Evolutionary conservation across 2,797 vertebrate genomes (phyloP).

Genomic region (Halcyon chelicuti): DNA sequence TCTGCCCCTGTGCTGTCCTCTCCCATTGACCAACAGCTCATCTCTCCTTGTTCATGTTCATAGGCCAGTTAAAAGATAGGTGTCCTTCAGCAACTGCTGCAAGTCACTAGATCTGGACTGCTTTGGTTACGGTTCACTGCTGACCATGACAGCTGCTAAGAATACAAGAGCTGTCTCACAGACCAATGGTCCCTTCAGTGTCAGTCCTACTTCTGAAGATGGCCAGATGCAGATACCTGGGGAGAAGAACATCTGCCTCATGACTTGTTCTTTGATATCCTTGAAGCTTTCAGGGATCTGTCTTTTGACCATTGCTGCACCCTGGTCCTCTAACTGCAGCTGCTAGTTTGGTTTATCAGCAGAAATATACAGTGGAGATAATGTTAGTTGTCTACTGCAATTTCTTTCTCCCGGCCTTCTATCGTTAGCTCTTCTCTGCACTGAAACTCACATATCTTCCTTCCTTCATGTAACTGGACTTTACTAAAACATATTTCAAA

Average conservation of each 20-base stretch:
- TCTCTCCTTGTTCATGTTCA: not conserved
- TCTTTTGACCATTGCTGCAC: not conserved
- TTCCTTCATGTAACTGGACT: not conserved
- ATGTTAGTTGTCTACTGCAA: not conserved
- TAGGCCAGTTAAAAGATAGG: not conserved
- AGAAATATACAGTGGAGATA: not conserved
- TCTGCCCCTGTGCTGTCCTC: not conserved
- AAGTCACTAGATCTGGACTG: not conserved
- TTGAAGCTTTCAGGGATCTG: not conserved
- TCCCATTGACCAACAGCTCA: not conserved
- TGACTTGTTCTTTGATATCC: not conserved
- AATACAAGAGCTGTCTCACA: not conserved
- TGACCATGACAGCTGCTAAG: not conserved
- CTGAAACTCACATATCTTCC: not conserved
- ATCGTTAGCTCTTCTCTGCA: not conserved
- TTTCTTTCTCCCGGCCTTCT: not conserved
- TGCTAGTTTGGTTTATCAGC: not conserved
- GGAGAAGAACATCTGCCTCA: not conserved
- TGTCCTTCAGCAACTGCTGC: not conserved
- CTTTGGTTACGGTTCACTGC: not conserved
- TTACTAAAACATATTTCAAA: not conserved
- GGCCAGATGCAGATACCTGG: not conserved
- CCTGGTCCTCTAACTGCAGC: not conserved
- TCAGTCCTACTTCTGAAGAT: not conserved
- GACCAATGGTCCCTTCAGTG: not conserved